Base-by-base conservation (phyloP, 2,797 vertebrate genomes). In the Novumbra hubbsi region DNA sequence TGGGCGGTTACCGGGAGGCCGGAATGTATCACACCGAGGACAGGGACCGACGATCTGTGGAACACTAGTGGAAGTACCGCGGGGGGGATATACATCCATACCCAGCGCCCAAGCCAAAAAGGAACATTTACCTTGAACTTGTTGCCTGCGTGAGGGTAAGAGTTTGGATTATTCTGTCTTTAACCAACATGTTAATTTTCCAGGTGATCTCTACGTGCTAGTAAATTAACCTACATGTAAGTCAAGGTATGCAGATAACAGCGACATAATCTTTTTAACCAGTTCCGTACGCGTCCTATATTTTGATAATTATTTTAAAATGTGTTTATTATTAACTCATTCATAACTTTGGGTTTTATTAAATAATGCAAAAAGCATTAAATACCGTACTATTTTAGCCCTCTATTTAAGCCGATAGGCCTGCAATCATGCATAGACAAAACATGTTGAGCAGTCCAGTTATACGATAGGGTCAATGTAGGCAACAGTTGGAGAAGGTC, bases 1-100 rank as follows among this genome's bases (percentile, higher is more conserved):
- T 65, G 27, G 30, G 15, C 2, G 15, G 15, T 30, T 65, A 30
- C 32, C 34, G 7, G 34, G 34, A 17, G 19, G 19, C 19, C 21
- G 65, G 65, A 67, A 67, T 67, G 65, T 67, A n/a, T 41, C 30
- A 67, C 34, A 41, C 65, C 62, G 24, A 9, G 62, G 28, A 28
- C 28, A 7, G 28, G 62, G 24, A 30, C 15, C 11, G 28, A 34
- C 34, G 32, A 34, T n/a, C 16, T 2, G 38, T 9, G 65, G 65
- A 45, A 67, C 65, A 67, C n/a, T 12, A n/a, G 32, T 38, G 65
- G n/a, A 45, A 21, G 7, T 14, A 21, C 17, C 34, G 65, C 55
- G 34, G 65, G 38, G 45, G 34, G 38, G 32, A 45, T 45, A 67
- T 24, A 67, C 65, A 34, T 7, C 8, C 6, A 67, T 41, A 45